Evolutionary conservation across 2,797 vertebrate genomes (phyloP), one percentile per base, ranked within the genome.

Genomic region (Falco cherrug): DNA sequence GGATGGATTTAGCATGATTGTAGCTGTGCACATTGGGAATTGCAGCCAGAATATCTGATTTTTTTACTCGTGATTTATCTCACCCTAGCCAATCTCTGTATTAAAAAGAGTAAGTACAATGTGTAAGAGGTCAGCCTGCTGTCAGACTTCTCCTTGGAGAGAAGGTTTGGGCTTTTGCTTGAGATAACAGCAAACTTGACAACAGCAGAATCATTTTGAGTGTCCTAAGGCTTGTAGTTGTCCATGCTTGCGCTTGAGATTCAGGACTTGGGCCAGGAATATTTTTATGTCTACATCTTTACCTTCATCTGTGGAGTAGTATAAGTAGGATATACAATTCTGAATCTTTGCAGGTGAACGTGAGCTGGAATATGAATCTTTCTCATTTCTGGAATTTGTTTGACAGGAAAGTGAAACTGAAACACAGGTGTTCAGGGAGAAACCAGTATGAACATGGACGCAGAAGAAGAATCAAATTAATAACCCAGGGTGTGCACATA

Each of bases 21-120:
- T 29, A 77, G 35, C 35, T 74, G 25, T 21, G 68, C 35, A 31
- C 0, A 0, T 26, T 16, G 6, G 12, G 47, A 63, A 22, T 6
- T 22, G 12, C 56, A 84, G 53, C 6, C 33, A 51, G 51, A 87
- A 74, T 41, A 76, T 43, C 20, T 60, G 25, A 19, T 39, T 47
- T 78, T 57, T 87, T 88, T 43, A 35, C 41, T 73, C 28, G 18
- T 51, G 48, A 12, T 80, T 77, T 70, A 41, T 51, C n/a, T 70
- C 43, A 74, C 8, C 3, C 29, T 70, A n/a, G 16, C 35, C 68
- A 56, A 59, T 6, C 7, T n/a, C 15, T 24, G 61, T 25, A 22
- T 47, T 35, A 33, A 37, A 61, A 81, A 33, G 15, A 80, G 39
- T 31, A 48, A 61, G 11, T 13, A 63, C 19, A 29, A 29, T 0